phyloP scores from a whole-genome alignment of 53 echinoderm and acorn worm species.

The Holothuria scabra region DNA sequence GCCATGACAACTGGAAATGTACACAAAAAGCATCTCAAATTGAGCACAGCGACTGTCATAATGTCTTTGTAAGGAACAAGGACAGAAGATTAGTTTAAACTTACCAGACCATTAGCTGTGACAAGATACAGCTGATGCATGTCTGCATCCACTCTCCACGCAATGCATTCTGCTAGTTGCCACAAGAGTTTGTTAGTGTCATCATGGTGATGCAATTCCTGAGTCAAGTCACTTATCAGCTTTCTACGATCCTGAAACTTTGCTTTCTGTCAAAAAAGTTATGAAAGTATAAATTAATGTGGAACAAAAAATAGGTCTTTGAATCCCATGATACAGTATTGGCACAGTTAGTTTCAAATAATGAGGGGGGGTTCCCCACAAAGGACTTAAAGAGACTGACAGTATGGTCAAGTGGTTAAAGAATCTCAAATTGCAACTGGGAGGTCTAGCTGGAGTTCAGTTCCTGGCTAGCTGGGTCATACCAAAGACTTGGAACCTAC shows the following conservation, averaged over 20 bases:
- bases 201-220: constrained; percentile 77
- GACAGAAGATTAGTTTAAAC: constrained; percentile 3
- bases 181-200: constrained; percentile 69
- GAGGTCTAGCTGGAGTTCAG: no score
- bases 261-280: constrained; percentile 47
- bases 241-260: constrained; percentile 80
- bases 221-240: constrained; percentile 80
- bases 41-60: no score
- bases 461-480: no score
- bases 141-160: constrained; percentile 77
- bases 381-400: no score
- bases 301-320: background rate
- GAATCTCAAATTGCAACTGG: no score
- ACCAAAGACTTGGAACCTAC: no score
- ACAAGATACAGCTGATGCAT: constrained; percentile 82
- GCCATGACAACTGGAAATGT: constrained; percentile 7
- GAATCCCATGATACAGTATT: background rate
- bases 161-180: constrained; percentile 82
- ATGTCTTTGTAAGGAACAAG: no score
- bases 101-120: constrained; percentile 75
- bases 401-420: no score
- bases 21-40: no score
- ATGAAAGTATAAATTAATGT: background rate
- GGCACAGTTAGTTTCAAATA: no score
- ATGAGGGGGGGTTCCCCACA: no score